phyloP scores from a whole-genome alignment of 1,140 invertebrate species.

The Drosophila paulistorum region DNA sequence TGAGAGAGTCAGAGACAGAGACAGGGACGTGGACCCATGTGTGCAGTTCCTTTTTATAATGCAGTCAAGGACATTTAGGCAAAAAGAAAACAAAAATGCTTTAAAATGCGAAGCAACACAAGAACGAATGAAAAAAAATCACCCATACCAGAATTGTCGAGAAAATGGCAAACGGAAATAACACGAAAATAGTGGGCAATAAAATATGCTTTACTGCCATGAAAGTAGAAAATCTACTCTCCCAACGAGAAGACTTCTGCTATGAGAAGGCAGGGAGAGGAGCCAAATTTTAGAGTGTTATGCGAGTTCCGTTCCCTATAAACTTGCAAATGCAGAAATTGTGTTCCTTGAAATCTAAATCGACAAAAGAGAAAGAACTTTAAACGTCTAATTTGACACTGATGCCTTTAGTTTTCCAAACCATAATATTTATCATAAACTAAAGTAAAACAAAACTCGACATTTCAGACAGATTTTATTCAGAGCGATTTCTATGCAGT shows the following conservation, averaged over 20 bases:
- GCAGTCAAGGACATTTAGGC: conserved; percentile 68
- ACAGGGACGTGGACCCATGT: conserved; percentile 12
- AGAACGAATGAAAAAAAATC: conserved; percentile 12
- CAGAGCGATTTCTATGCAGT: too few species aligned
- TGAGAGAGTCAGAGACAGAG: conserved; percentile 13
- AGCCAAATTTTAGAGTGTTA: neutral
- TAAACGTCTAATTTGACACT: neutral
- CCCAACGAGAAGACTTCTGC: neutral
- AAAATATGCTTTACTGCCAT: conserved; percentile 57
- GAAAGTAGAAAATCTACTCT: conserved; percentile 12
- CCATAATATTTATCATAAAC: too few species aligned
- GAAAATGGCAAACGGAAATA: conserved; percentile 72
- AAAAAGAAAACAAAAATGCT: conserved; percentile 39
- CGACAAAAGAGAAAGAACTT: neutral
- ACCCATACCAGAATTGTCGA: conserved; percentile 41
- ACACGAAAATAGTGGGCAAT: conserved; percentile 71
- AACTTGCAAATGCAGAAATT: conserved; percentile 1
- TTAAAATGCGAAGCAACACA: conserved; percentile 50
- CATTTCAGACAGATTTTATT: too few species aligned
- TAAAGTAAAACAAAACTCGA: neutral
- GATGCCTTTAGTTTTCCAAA: too few species aligned
- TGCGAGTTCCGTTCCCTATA: neutral
- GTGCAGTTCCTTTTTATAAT: conserved; percentile 43
- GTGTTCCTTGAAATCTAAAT: neutral
- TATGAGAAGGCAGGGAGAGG: neutral